These are phyloP conservation scores for Xestia xanthographa DNA, from an alignment of 2,888 invertebrate genomes.

Conservation along the genomic window DNA sequence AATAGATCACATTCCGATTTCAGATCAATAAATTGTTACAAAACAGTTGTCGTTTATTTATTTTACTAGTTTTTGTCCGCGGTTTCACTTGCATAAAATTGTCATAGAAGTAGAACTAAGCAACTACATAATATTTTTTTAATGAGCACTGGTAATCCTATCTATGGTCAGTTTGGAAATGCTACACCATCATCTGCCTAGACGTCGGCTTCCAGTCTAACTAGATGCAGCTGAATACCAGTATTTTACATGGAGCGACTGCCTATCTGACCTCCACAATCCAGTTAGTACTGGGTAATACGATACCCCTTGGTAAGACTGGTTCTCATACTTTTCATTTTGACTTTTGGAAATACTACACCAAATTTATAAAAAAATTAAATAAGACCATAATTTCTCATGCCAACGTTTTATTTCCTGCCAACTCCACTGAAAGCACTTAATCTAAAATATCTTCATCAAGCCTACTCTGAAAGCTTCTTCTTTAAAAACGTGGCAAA, in stretches of 20 bases:
- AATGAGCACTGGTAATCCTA: neutral
- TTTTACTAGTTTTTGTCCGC: neutral
- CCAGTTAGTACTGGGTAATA: too few relatives aligned
- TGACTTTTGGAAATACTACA: neutral
- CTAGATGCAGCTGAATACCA: too few relatives aligned
- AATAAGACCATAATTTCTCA: neutral
- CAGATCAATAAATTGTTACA: slow-evolving; percentile 28
- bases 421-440: neutral
- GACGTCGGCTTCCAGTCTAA: too few relatives aligned
- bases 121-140: neutral
- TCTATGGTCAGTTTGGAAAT: neutral
- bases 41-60: slow-evolving; percentile 2
- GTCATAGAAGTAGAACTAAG: neutral
- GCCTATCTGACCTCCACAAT: too few relatives aligned
- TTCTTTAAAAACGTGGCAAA: neutral
- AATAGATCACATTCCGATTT: slow-evolving; percentile 47
- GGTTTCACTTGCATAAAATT: neutral
- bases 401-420: neutral
- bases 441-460: neutral
- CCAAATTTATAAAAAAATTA: neutral
- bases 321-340: too few relatives aligned
- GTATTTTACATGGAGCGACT: too few relatives aligned
- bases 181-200: too few relatives aligned
- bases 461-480: neutral
- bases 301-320: too few relatives aligned